Base-by-base conservation (phyloP, 1,140 invertebrate species). In the Leptestheria dahalacensis region DNA sequence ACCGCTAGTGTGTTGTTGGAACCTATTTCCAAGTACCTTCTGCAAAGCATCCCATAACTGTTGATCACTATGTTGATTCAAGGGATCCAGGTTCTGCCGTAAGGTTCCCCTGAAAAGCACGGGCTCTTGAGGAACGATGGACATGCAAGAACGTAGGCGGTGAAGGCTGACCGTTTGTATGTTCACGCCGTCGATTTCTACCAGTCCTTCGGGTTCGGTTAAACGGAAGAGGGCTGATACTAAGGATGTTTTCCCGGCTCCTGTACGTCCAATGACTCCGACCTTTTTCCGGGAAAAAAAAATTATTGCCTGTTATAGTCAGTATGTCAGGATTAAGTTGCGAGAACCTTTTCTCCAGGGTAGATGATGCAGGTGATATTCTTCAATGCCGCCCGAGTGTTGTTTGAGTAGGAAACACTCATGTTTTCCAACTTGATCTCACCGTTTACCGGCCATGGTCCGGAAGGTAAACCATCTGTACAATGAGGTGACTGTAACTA, bases 41-140 rank as follows among this genome's bases (percentile, higher is more conserved):
- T 90, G 86, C 25, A 95, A 73, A 1, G 85, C 87, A 64, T 68
- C 81, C 88, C 66, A 88, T 64, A 70, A 70, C 57, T 76, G 68
- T 2, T 79, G 75, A 66, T 94, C 89, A 46, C 70, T 71, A 66
- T 83, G 83, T 28, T 76, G 61, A 26, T 83, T 77, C 66, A 91
- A 91, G 0, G 91, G 90, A 75, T 94, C 91, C 61, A 95, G 74
- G 71, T 95, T 94, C 66, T 82, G 83, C 20, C 91, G 76, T 61
- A 93, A 68, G 6, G 80, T 82, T 0, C 86, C 89, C 2, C 86
- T 86, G 68, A 93, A 94, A 0, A 93, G 69, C 10, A 93, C 82
- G 0, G 90, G 89, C 64, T 86, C 87, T 71, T 93, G 91, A 1
- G 90, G 89, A 61, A 91, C 88, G 29, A 89, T 87, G 21, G 86